phyloP scores from a whole-genome alignment of 2,797 vertebrate species.

The Rhinella marina region DNA sequence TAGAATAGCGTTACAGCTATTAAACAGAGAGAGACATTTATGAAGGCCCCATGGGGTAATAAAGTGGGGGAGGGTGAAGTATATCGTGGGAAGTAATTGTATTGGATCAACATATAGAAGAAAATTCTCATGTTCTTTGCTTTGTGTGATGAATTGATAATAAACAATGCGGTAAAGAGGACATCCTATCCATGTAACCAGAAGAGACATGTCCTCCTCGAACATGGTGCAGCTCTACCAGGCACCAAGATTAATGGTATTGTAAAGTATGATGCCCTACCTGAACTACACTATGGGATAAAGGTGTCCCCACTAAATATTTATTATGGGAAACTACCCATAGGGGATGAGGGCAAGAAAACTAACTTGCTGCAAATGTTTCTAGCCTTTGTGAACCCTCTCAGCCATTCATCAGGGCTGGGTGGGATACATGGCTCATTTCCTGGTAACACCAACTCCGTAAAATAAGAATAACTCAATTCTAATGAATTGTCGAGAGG shows the following conservation, averaged over 20 bases:
- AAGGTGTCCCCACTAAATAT: background rate
- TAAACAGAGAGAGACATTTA: conserved; percentile 44
- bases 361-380: background rate
- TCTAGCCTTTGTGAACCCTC: background rate
- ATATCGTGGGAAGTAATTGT: conserved; percentile 43
- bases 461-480: background rate
- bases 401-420: background rate
- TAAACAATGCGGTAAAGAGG: background rate
- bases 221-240: background rate
- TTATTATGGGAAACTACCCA: background rate
- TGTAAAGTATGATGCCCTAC: background rate
- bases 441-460: background rate
- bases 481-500: background rate
- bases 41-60: conserved; percentile 40
- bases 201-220: background rate
- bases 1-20: conserved; percentile 45
- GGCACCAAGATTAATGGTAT: background rate
- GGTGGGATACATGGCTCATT: background rate
- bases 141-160: conserved; percentile 8
- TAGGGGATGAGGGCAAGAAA: background rate
- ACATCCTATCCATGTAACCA: background rate
- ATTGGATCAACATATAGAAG: conserved; percentile 47
- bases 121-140: conserved; percentile 20
- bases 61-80: conserved; percentile 49
- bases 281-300: background rate